Evolutionary conservation across 2,888 invertebrate species (phyloP).

Genomic region (Andrena hattorfiana): DNA sequence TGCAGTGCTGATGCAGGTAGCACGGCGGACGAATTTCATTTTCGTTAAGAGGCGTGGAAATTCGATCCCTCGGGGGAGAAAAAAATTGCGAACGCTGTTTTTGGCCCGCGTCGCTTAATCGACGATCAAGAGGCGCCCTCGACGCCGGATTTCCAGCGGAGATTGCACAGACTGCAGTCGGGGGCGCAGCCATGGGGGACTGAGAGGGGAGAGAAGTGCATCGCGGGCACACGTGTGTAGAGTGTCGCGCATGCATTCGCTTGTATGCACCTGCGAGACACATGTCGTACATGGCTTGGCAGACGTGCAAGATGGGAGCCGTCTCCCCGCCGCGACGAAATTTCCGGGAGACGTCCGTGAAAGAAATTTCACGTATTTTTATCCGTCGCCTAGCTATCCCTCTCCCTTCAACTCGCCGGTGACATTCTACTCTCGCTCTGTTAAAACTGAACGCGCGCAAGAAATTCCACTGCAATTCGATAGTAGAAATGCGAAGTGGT

Average conservation of each 20-base stretch:
- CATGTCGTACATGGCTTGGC: conserved; percentile 47
- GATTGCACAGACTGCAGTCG: conserved; percentile 43
- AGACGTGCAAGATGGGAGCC: conserved; percentile 34
- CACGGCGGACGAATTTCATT: background rate
- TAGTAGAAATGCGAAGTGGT: background rate
- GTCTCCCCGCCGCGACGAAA: conserved; percentile 12
- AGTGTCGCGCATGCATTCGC: conserved; percentile 23
- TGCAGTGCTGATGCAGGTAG: no score
- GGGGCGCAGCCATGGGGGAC: conserved; percentile 5
- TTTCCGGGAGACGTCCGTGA: conserved; percentile 32
- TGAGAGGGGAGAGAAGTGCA: conserved; percentile 12
- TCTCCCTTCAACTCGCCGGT: background rate
- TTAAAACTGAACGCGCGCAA: background rate
- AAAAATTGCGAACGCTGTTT: conserved; percentile 1
- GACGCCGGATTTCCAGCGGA: conserved; percentile 54
- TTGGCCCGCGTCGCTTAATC: conserved; percentile 23
- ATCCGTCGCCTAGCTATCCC: background rate
- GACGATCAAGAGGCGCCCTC: conserved; percentile 45
- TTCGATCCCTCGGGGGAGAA: no score
- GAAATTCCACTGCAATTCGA: background rate
- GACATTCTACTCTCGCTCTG: background rate
- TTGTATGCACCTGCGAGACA: conserved; percentile 63
- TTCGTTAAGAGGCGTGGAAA: background rate
- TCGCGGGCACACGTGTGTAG: conserved; percentile 32
- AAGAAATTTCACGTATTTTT: conserved; percentile 40